These are phyloP conservation scores for Drosophila ogumai DNA, from an alignment of 1,140 invertebrate species.

Conservation along the genomic window DNA sequence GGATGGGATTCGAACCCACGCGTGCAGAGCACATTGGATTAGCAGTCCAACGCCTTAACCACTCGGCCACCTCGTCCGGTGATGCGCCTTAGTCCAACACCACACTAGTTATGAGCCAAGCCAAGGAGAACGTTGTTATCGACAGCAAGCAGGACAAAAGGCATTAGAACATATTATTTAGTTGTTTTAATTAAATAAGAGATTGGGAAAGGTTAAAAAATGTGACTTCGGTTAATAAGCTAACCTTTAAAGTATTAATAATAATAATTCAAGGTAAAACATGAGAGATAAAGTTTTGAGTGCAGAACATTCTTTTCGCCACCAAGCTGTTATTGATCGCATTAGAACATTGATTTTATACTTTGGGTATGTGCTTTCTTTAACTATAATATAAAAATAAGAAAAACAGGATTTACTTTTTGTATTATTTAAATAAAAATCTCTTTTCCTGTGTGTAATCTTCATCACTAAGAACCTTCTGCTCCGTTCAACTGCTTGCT, in stretches of 20 bases:
- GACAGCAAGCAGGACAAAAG: constrained; percentile 22
- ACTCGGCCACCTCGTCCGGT: constrained; percentile 93
- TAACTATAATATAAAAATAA: not conserved
- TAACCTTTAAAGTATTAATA: not conserved
- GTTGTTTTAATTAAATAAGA: not conserved
- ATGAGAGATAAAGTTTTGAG: not conserved
- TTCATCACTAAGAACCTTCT: constrained; percentile 2
- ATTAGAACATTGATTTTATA: not conserved
- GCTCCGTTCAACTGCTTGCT: not conserved
- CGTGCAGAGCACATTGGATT: constrained; percentile 90
- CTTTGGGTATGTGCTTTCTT: not conserved
- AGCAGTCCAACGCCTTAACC: constrained; percentile 96
- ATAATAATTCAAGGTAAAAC: too few relatives aligned
- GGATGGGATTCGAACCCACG: constrained; percentile 95
- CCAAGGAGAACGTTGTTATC: constrained; percentile 1
- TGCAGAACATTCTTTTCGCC: not conserved
- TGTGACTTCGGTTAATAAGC: not conserved
- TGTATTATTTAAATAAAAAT: too few relatives aligned
- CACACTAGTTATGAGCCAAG: constrained; percentile 8
- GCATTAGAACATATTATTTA: not conserved
- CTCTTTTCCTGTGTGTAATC: not conserved
- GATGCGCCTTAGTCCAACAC: constrained; percentile 35
- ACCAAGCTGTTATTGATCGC: not conserved
- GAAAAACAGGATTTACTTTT: too few relatives aligned
- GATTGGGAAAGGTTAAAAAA: not conserved